Evolutionary conservation across 2,113 vertebrate species (phyloP), one percentile per base, ranked within the genome.

Genomic region (Colius striatus): DNA sequence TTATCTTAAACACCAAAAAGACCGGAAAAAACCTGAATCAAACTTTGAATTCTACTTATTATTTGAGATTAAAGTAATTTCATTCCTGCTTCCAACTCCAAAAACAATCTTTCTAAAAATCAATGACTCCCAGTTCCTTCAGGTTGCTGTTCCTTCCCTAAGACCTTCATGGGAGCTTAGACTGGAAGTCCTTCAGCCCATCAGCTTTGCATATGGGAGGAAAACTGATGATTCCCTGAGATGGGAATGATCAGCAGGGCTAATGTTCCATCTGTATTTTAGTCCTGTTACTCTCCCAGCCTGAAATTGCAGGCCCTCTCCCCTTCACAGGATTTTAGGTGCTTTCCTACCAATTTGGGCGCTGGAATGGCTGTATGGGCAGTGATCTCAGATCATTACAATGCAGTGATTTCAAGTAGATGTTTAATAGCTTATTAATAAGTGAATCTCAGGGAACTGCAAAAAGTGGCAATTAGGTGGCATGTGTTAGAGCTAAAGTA

Each of bases 391-490:
- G 83, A 36, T 84, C 80, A 72, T 90, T 84, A 87, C 41, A 89
- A 86, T 81, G 88, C 76, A 58, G 6, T 87, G 36, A 92, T 93
- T 94, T 87, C 57, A 94, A 96, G 61, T 73, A 65, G 23, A 54
- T 89, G 62, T 75, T 96, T 94, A 94, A 86, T 84, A 80, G 54
- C 22, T 92, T 91, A 84, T 92, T 95, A 96, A 88, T 96, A 84
- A 96, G 45, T 75, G 61, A 96, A 90, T 90, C 51, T 83, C 71
- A 41, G 38, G 72, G 75, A 91, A 90, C 23, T 92, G 63, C 71
- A 81, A 84, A 81, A 90, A 84, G 72, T 51, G 78, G 51, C 71
- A 84, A 75, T 84, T 84, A 80, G 72, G 79, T 70, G 75, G 71
- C 4, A 3, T 36, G 47, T 68, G 45, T 78, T 83, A 78, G 68